Base-by-base conservation (phyloP, 1,140 invertebrate species). In the Cydia strobilella region DNA sequence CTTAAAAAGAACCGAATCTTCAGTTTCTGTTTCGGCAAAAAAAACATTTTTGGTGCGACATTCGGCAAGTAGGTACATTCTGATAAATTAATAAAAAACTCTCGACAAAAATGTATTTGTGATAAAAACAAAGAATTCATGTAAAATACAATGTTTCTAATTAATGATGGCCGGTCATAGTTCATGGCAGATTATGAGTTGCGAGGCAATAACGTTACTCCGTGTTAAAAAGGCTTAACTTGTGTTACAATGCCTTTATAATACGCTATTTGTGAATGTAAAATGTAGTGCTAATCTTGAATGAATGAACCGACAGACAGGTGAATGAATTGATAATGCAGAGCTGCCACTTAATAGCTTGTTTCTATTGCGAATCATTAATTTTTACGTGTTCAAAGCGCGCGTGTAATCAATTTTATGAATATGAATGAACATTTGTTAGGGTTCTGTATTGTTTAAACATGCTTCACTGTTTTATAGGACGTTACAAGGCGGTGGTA, bases 281-380 rank as follows among this genome's bases (percentile, higher is more conserved):
- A 9, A 39, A 69, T 42, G 31, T 69, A 31, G 65, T 18, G 35
- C 65, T 69, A 69, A 69, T 69, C 65, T 69, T 23, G 65, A 35
- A 69, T 69, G 65, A 69, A 69, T 35, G 65, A 69, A 42, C 27
- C 20, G 54, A 35, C 63, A 27, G 63, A 66, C 65, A 69, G 65
- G 65, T 69, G 65, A 69, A 69, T 69, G 65, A 69, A 69, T 69
- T 69, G 42, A 69, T 69, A 35, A 69, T 69, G 65, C 27, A 69
- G 35, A 35, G 35, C 31, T 42, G 65, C 25, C n/a, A 31, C 63
- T 69, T 69, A 35, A 69, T 69, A 42, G 15, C 65, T 66, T 35
- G 54, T 20, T 69, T 69, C 65, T 39, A 69, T 69, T 69, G n/a
- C n/a, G 15, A 18, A 35, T 18, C 65, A 69, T 69, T 65, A 65